These are phyloP conservation scores for Aleiodes sp. DNA, from an alignment of 1,140 invertebrate genomes.

Conservation along the genomic window DNA sequence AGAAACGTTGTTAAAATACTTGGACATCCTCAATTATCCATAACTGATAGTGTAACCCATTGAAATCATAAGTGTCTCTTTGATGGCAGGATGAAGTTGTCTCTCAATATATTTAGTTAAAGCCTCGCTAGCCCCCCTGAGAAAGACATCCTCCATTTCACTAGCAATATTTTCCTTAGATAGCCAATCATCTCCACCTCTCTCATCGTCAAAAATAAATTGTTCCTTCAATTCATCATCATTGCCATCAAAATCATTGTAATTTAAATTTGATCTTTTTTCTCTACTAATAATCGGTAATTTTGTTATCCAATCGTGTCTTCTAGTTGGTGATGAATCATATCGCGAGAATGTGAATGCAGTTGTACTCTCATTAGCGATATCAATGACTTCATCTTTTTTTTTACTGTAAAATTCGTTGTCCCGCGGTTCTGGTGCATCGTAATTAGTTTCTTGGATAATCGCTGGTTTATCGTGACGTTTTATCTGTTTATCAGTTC, in stretches of 20 bases:
- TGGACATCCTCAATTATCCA: constrained; percentile 61
- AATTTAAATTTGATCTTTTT: constrained; percentile 6
- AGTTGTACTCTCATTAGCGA: constrained; percentile 50
- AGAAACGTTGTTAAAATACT: not conserved
- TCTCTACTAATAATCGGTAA: not conserved
- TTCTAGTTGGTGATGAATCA: constrained; percentile 1
- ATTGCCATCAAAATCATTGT: not conserved
- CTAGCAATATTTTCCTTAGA: constrained; percentile 71
- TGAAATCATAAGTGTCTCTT: constrained; percentile 84
- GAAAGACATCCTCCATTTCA: constrained; percentile 85
- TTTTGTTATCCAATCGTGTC: constrained; percentile 22
- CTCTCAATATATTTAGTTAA: constrained; percentile 84
- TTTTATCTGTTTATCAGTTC: constrained; percentile 58
- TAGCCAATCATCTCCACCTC: constrained; percentile 47
- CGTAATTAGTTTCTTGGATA: constrained; percentile 38
- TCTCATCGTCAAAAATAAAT: not conserved
- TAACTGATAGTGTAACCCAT: constrained; percentile 88
- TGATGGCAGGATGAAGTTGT: constrained; percentile 82
- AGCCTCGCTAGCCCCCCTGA: constrained; percentile 79
- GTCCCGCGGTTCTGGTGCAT: constrained; percentile 51
- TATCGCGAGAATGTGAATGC: not conserved
- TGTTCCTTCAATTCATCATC: constrained; percentile 10
- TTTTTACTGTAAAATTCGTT: constrained; percentile 40
- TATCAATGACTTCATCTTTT: constrained; percentile 52
- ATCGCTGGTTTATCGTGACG: constrained; percentile 55